Percentiles rank a stretch among this genome's conserved stretches.
Conservation (phyloP, 2,797 vertebrate genomes). For the Gallirallus australis region DNA sequence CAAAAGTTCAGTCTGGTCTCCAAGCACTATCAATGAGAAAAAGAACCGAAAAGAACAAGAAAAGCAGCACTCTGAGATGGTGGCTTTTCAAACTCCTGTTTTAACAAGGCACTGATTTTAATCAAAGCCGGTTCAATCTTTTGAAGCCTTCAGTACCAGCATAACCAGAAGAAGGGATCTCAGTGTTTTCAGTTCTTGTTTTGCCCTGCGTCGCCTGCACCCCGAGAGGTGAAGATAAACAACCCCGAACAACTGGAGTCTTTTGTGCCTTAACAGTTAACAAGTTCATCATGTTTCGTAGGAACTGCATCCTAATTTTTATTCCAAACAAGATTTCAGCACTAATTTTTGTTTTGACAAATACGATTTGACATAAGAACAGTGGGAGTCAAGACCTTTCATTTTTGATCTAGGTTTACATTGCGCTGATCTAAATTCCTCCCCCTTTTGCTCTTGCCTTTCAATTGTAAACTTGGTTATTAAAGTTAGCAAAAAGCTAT, state of each 20-base stretch:
- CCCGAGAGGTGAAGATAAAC: neutral
- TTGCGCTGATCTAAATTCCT: slow-evolving; percentile 52
- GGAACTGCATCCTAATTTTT: slow-evolving; percentile 45
- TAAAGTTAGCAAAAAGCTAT: slow-evolving; percentile 70
- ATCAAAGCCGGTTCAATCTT: neutral
- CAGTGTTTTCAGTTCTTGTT: neutral
- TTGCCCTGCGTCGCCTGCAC: neutral
- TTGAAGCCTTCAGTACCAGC: neutral
- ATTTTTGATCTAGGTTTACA: slow-evolving; percentile 65
- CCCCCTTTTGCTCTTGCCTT: slow-evolving; percentile 47
- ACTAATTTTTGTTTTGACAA: slow-evolving; percentile 72
- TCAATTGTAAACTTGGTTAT: slow-evolving; percentile 52
- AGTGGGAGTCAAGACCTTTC: slow-evolving; percentile 66
- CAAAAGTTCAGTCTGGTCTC: slow-evolving; percentile 16
- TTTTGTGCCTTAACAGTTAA: slow-evolving; percentile 3
- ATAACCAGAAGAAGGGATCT: neutral
- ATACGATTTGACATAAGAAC: slow-evolving; percentile 49
- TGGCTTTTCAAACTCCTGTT: neutral
- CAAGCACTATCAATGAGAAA: neutral
- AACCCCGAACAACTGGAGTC: neutral
- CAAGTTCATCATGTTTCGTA: neutral
- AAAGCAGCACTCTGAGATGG: neutral
- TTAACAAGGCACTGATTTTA: slow-evolving; percentile 12
- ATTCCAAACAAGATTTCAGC: slow-evolving; percentile 55
- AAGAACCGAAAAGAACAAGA: neutral